Evolutionary conservation across 2,113 vertebrate species (phyloP), one percentile per base, ranked within the genome.

Genomic region (Stigmatopora nigra): DNA sequence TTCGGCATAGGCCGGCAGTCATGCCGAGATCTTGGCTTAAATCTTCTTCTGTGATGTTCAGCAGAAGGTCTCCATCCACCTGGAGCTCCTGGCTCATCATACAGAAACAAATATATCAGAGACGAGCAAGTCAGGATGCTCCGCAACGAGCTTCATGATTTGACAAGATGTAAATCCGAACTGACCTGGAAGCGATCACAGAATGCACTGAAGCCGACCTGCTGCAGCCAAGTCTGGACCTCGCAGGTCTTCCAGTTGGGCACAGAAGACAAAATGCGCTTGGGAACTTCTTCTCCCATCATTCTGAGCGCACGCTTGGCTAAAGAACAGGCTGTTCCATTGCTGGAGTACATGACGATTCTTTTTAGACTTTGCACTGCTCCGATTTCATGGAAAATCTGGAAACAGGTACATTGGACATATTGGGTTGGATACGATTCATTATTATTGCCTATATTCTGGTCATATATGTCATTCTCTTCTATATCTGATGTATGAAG

Each of bases 341-440:
- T 95, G 60, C 88, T 91, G 63, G 92, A 93, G 85, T 99, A 99
- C 88, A 96, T 98, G 72, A 94, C 95, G 0, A 99, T 90, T 82
- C 94, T 89, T 81, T 95, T 98, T 31, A 99, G 90, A 83, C 97
- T 98, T 85, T 98, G 95, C 0, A 93, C 92, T 0, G 95, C 96
- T 20, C 97, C 96, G 0, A 92, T 98, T 86, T 99, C 94, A 12
- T 93, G 91, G 84, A 99, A 97, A 74, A 99, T 92, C 97, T 99
- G 70, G 0, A 67, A n/a, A n/a, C 2, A 38, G 4, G 47, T 1
- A 8, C 38, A 41, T 6, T 49, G 13, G 17, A 4, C 47, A 49
- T 49, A 6, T 17, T 49, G 47, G 15, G 14, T 49, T 49, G 14
- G 47, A 16, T 49, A 31, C 13, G 14, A 15, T 17, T 14, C 7